phyloP scores from a whole-genome alignment of 2,888 invertebrate genomes.

The Drosophila gaucha region DNA sequence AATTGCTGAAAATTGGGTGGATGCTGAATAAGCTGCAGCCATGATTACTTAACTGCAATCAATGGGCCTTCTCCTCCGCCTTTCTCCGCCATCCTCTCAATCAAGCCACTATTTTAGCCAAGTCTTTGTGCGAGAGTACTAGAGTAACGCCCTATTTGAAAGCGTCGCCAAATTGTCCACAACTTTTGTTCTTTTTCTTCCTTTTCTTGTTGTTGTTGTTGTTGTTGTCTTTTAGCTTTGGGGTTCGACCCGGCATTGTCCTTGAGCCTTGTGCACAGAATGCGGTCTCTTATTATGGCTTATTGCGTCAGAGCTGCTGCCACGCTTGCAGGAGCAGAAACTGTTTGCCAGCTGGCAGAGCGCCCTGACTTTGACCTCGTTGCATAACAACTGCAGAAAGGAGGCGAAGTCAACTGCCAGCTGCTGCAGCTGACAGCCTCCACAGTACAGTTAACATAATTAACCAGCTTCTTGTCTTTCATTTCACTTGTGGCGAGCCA shows the following conservation, averaged over 20 bases:
- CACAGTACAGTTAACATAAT: conserved; percentile 22
- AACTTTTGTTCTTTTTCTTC: conserved; percentile 9
- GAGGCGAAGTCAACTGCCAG: neutral
- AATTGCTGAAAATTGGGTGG: conserved; percentile 20
- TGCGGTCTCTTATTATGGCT: conserved; percentile 67
- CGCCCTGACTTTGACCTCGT: conserved; percentile 72
- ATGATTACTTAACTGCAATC: conserved; percentile 31
- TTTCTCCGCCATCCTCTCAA: too few relatives aligned
- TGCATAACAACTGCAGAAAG: conserved; percentile 52
- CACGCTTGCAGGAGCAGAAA: conserved; percentile 6
- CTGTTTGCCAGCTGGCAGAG: conserved; percentile 45
- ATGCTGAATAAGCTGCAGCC: neutral
- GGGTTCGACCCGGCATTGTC: conserved; percentile 30
- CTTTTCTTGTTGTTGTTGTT: neutral
- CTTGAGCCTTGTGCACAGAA: conserved; percentile 57
- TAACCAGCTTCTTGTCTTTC: conserved; percentile 20
- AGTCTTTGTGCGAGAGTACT: neutral
- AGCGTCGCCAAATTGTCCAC: conserved; percentile 23
- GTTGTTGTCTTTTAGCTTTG: neutral
- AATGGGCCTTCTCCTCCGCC: too few relatives aligned
- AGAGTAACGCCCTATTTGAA: conserved; percentile 2
- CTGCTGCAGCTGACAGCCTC: conserved; percentile 4
- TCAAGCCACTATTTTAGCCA: neutral
- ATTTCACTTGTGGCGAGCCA: too few relatives aligned
- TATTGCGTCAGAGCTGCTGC: conserved; percentile 69